Evolutionary conservation across 2,797 vertebrate species (phyloP), one percentile per base, ranked within the genome.

Genomic region (Protosalanx chinensis): DNA sequence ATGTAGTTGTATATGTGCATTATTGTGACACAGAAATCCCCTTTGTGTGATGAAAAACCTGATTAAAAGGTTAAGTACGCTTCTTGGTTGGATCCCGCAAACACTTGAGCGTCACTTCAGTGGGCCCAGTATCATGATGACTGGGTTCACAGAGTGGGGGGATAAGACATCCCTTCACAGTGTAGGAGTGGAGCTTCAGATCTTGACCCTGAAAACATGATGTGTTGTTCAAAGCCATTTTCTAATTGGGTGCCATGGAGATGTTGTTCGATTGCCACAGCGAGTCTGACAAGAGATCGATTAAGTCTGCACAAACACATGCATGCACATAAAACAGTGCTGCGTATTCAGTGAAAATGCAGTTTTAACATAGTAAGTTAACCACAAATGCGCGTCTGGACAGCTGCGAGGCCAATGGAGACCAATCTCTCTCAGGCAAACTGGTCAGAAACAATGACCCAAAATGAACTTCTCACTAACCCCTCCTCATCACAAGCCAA

Each of bases 221-320:
- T 46, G 41, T 46, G 41, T 46, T 15, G 41, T 27, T 66, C 49
- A 30, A 51, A 18, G 46, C 64, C 15, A 67, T 67, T n/a, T 51
- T 46, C 46, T 67, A 67, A 67, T 67, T 67, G 30, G 27, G 27
- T 46, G 20, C 33, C 46, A 51, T 51, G 51, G 64, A 51, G 64
- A 41, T 67, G 46, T 67, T 67, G 46, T 53, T 67, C 29, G 46
- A 67, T 46, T 32, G 29, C 65, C 51, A 27, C 23, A 49, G 46
- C 29, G 29, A 29, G 15, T 67, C 51, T 67, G 27, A 66, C 64
- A 66, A n/a, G 20, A 32, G 41, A 32, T 46, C 65, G 53, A 30
- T 53, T 29, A 41, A 41, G 37, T 10, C 3, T n/a, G 46, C 46
- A 30, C 65, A 53, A 33, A 64, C 32, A 64, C 18, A 8, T 10